Evolutionary conservation across 2,797 vertebrate genomes (phyloP), one percentile per base, ranked within the genome.

Genomic region (Florisuga fusca): DNA sequence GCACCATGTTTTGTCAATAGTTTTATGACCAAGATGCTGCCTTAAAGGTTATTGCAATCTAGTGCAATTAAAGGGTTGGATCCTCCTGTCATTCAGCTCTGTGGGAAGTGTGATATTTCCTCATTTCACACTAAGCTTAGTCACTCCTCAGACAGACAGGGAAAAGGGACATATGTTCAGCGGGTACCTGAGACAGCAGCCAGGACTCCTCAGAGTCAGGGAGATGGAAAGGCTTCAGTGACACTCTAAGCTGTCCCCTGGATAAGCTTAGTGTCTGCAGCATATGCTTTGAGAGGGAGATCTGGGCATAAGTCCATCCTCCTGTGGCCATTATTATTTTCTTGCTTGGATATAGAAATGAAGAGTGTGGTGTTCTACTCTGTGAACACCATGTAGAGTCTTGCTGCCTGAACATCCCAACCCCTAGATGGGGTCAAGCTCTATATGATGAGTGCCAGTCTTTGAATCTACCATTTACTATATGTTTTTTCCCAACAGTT

Each of bases 101-200:
- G 83, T 96, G 67, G 90, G 90, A 95, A 90, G 83, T 64, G 41
- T 87, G 88, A 72, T 93, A 94, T 78, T 95, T 95, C 85, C 67
- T 84, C 6, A 0, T 88, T 95, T 95, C 8, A 3, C 55, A 50
- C 77, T 62, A 86, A 69, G 71, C 62, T 94, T 93, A 91, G 86
- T 95, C 85, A 86, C 27, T 94, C 46, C 62, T 90, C 59, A 82
- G 81, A 89, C 53, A 89, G 84, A 62, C 45, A 92, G 53, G 33
- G 57, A 89, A 90, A 73, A 89, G 31, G 48, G 84, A 90, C 89
- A 76, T 94, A 90, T 84, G 90, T 89, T 92, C 10, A 1, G 15
- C 74, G 19, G 8, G 45, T 90, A 82, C 81, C 84, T 75, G 72
- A 89, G 80, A 41, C 34, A 67, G 34, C 63, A 94, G 55, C 71